Conservation (phyloP, 2,888 invertebrate genomes). For the Cephalotes varians region DNA sequence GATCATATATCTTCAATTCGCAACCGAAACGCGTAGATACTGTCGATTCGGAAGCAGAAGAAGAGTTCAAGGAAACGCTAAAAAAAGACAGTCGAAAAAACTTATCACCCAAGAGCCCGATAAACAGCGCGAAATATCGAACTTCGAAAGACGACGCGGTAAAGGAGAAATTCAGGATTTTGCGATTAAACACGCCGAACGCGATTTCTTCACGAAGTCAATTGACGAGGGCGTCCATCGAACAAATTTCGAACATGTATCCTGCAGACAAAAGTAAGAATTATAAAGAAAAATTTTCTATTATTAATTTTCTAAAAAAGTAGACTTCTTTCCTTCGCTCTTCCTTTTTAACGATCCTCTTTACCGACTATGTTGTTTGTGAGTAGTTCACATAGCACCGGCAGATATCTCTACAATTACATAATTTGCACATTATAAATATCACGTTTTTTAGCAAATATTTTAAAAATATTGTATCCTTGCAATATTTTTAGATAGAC, state of each 20-base stretch:
- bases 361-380: background rate
- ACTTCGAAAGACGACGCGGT: background rate
- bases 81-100: background rate
- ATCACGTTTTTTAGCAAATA: background rate
- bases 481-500: background rate
- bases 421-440: background rate
- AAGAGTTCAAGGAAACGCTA: background rate
- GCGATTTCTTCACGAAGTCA: constrained; percentile 1
- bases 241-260: background rate
- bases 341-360: background rate
- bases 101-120: background rate
- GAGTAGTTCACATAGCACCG: background rate
- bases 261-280: constrained; percentile 12
- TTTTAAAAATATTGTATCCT: background rate
- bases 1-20: background rate
- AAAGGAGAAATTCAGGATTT: background rate
- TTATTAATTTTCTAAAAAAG: too few relatives aligned
- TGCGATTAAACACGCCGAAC: background rate
- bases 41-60: background rate
- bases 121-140: background rate
- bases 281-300: too few relatives aligned
- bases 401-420: constrained; percentile 6
- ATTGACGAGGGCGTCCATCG: background rate
- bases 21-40: background rate
- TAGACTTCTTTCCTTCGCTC: background rate